A percentile compares a stretch with the other conserved stretches of the same genome.
These are phyloP conservation scores for Todus mexicanus DNA, from an alignment of 2,797 vertebrate genomes.

Conservation along the genomic window DNA sequence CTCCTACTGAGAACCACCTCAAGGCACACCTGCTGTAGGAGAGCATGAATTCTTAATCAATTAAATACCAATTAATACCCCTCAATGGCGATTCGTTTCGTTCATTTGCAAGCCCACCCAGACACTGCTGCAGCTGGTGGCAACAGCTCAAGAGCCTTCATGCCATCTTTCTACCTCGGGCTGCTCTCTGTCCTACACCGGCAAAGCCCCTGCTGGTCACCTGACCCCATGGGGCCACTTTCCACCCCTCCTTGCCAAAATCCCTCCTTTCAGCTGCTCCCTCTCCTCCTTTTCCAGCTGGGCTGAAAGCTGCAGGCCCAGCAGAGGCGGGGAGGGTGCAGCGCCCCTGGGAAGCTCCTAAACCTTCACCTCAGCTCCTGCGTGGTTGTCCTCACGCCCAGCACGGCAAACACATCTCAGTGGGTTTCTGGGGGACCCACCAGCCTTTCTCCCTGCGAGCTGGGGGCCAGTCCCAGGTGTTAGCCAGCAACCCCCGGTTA, in stretches of 20 bases:
- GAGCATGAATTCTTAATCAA: background rate
- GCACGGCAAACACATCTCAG: background rate
- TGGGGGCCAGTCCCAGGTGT: background rate
- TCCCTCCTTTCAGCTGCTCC: background rate
- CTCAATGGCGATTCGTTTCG: background rate
- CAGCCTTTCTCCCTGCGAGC: background rate
- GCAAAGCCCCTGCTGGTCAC: background rate
- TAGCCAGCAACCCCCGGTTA: background rate
- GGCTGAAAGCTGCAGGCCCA: background rate
- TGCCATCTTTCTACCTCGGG: accelerated
- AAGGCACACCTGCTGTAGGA: background rate
- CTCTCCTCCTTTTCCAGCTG: background rate
- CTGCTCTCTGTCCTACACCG: accelerated
- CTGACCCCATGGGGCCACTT: accelerated
- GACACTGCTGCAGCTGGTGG: background rate
- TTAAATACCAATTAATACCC: background rate
- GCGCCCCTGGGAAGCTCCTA: background rate
- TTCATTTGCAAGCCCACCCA: accelerated
- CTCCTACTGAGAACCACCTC: background rate
- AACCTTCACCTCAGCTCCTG: background rate
- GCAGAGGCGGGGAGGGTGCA: background rate
- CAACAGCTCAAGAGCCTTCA: background rate
- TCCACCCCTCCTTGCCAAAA: background rate
- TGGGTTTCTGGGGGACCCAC: background rate
- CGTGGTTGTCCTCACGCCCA: background rate